These are phyloP conservation scores for Chloromyia formosa DNA, from an alignment of 2,888 invertebrate genomes.

Conservation along the genomic window DNA sequence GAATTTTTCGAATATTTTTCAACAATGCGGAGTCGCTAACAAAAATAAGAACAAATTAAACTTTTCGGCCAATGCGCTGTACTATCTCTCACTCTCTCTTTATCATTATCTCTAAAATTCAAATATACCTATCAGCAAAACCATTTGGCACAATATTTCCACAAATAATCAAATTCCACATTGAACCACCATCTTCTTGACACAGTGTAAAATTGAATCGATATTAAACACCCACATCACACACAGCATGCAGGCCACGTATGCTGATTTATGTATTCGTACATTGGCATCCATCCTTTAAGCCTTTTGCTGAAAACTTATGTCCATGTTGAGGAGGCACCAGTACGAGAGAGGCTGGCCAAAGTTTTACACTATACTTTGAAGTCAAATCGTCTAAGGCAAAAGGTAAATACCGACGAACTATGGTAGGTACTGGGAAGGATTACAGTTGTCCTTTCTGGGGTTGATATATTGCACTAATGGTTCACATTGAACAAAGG, in stretches of 20 bases:
- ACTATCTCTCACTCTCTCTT: no score
- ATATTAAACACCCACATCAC: background rate
- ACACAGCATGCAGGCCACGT: background rate
- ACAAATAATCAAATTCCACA: conserved; percentile 36
- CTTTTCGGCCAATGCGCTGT: no score
- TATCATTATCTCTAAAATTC: no score
- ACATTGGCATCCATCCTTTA: background rate
- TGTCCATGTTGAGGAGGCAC: background rate
- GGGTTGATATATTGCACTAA: conserved; percentile 37
- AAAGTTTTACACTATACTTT: background rate
- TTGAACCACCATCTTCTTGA: background rate
- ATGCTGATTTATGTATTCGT: background rate
- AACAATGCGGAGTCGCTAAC: no score
- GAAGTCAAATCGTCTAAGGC: background rate
- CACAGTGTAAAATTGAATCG: conserved; percentile 3
- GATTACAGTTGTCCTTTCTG: conserved; percentile 43
- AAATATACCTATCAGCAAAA: background rate
- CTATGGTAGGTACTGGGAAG: conserved; percentile 7
- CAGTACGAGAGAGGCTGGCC: background rate
- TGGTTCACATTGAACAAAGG: conserved; percentile 5
- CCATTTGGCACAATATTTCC: conserved; percentile 30
- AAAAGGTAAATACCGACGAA: conserved; percentile 21
- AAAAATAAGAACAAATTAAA: no score
- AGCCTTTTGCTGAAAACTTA: conserved; percentile 15
- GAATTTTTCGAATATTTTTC: no score